phyloP scores from a whole-genome alignment of 2,888 invertebrate species.

The Watsonalla cultraria region DNA sequence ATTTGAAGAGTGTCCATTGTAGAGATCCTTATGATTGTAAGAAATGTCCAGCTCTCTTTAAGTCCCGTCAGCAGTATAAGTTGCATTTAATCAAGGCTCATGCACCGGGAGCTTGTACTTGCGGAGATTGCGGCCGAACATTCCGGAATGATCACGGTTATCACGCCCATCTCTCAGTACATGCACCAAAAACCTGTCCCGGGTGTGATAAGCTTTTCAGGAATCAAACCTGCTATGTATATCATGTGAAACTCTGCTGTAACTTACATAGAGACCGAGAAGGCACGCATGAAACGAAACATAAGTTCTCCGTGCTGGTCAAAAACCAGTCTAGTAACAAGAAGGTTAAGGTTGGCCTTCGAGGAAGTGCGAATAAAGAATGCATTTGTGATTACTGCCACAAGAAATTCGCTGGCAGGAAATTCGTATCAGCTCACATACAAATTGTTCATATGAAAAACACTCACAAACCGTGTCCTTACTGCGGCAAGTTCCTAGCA shows the following conservation, averaged over 20 bases:
- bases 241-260: slow-evolving; percentile 57
- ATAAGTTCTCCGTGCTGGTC: slow-evolving; percentile 40
- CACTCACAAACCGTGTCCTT: slow-evolving; percentile 54
- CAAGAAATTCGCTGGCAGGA: slow-evolving; percentile 58
- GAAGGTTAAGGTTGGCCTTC: slow-evolving; percentile 45
- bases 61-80: slow-evolving; percentile 25
- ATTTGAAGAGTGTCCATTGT: slow-evolving; percentile 38
- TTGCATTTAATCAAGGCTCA: slow-evolving; percentile 44
- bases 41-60: slow-evolving; percentile 50
- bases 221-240: slow-evolving; percentile 54
- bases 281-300: slow-evolving; percentile 32
- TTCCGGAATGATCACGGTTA: slow-evolving; percentile 45
- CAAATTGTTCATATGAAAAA: slow-evolving; percentile 62
- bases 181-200: slow-evolving; percentile 47
- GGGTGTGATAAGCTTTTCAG: slow-evolving; percentile 52
- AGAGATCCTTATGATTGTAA: slow-evolving; percentile 43
- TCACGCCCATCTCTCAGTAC: slow-evolving; percentile 50
- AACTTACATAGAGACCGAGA: slow-evolving; percentile 36
- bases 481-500: slow-evolving; percentile 58
- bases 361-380: slow-evolving; percentile 46
- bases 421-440: slow-evolving; percentile 59
- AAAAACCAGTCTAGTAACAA: slow-evolving; percentile 36
- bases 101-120: slow-evolving; percentile 37
- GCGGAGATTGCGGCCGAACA: slow-evolving; percentile 57
- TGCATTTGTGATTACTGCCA: slow-evolving; percentile 64